Evolutionary conservation across 2,113 vertebrate species (phyloP), one percentile per base, ranked within the genome.

Genomic region (Donacobius atricapilla): DNA sequence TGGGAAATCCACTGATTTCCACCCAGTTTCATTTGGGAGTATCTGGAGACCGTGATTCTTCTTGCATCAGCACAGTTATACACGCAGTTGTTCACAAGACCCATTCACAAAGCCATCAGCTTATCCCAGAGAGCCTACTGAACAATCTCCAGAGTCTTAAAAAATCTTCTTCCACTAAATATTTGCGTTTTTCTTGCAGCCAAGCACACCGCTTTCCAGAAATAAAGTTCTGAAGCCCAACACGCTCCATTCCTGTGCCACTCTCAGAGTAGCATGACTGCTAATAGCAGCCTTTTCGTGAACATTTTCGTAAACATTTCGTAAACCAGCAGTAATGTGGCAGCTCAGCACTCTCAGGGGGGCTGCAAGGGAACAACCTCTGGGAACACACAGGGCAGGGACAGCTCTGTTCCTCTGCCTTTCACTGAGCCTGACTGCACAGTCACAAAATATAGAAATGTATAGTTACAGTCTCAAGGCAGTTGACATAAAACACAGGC

Each of bases 261-360:
- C 2, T 2, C 11, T 64, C 23, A 51, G 14, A 35, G 40, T 10
- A 39, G 48, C 1, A 5, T 3, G 57, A 39, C 35, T 27, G 35
- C 1, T 9, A 83, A 35, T 8, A 79, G 84, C 37, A 71, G 39
- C 2, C 4, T 9, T 20, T 58, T 47, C 2, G 7, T 44, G 30
- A 37, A 31, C 8, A 2, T 3, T 33, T 57, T 47, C 2, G 7
- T 44, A 31, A 37, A 31, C 8, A 2, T 3, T 33, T 57, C n/a
- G n/a, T n/a, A n/a, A n/a, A 31, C 31, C 33, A 50, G 51, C 25
- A 51, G 31, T n/a, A 64, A 37, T 0, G 0, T 2, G 11, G 50
- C 37, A 81, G 48, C 31, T 57, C 66, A 57, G 2, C 3, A 11
- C 2, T 16, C 6, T 7, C 28, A 47, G 14, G 28, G 22, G 40